A percentile compares a stretch with the other conserved stretches of the same genome.
These are phyloP conservation scores for Phycodurus eques DNA, from an alignment of 2,113 vertebrate species.

Conservation along the genomic window DNA sequence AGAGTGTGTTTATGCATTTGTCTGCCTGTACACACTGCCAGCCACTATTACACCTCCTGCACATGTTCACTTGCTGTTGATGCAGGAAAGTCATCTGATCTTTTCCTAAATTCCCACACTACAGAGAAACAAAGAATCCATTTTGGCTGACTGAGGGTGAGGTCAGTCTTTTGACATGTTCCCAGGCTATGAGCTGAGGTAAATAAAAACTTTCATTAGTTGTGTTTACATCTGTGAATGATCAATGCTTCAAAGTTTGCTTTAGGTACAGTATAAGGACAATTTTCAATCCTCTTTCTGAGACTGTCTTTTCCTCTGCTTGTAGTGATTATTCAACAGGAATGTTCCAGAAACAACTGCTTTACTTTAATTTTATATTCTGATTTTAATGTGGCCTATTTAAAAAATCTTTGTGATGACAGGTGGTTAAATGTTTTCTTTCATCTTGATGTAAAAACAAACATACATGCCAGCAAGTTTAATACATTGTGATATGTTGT, in stretches of 20 bases:
- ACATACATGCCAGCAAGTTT: too few species aligned
- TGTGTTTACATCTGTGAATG: slow-evolving; percentile 5
- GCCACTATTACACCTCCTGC: slow-evolving; percentile 14
- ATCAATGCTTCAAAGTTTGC: slow-evolving; percentile 5
- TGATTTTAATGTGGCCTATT: slow-evolving; percentile 2
- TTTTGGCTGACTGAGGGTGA: slow-evolving; percentile 26
- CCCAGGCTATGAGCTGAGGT: slow-evolving; percentile 4
- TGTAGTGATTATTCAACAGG: background rate
- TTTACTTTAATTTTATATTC: slow-evolving; percentile 9
- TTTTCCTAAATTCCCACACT: slow-evolving; percentile 29
- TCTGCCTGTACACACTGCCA: slow-evolving; percentile 12
- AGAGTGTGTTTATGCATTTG: slow-evolving; percentile 10
- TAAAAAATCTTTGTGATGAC: background rate
- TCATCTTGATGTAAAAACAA: slow-evolving; percentile 1
- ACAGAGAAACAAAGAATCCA: slow-evolving; percentile 4
- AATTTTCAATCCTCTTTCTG: background rate
- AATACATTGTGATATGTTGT: too few species aligned
- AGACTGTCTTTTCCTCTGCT: too few species aligned
- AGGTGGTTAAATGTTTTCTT: background rate
- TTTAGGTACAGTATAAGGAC: slow-evolving; percentile 6
- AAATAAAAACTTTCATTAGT: slow-evolving; percentile 4
- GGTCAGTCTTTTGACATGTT: slow-evolving; percentile 5
- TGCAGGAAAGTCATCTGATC: slow-evolving; percentile 23
- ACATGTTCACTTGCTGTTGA: slow-evolving; percentile 37
- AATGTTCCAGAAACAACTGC: slow-evolving; percentile 9